Conservation (phyloP, 2,113 vertebrate species). For the Andinoacara biseriatus region DNA sequence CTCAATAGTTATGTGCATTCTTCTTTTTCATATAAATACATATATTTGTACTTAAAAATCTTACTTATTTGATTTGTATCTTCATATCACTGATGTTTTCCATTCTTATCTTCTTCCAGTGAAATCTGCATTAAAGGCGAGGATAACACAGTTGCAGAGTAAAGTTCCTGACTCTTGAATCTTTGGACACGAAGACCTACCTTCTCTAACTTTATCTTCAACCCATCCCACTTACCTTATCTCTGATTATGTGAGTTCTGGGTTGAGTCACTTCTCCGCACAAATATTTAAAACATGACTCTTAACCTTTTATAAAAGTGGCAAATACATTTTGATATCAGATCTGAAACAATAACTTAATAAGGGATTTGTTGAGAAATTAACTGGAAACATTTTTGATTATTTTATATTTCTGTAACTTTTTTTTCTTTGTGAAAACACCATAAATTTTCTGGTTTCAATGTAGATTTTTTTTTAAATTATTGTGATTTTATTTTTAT, state of each 20-base stretch:
- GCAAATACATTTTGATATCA: neutral
- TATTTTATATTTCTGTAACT: neutral
- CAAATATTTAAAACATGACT: neutral
- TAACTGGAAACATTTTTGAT: neutral
- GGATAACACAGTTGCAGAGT: neutral
- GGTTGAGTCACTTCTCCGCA: neutral
- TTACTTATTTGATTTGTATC: neutral
- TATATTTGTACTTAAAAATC: neutral
- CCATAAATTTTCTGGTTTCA: fast-evolving
- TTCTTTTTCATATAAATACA: neutral
- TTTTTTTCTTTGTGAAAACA: neutral
- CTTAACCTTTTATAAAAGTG: neutral
- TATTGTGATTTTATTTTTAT: neutral
- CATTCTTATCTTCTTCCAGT: neutral
- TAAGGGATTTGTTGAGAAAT: neutral
- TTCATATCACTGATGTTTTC: neutral
- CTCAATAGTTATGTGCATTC: neutral
- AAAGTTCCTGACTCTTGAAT: neutral
- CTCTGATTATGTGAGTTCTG: neutral
- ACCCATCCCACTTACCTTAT: neutral
- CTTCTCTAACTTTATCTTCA: neutral
- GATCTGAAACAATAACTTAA: neutral
- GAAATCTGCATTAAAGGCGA: neutral
- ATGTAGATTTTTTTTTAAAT: fast-evolving
- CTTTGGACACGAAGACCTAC: fast-evolving